phyloP scores from a whole-genome alignment of 2,797 vertebrate species.

The Tinamus major region DNA sequence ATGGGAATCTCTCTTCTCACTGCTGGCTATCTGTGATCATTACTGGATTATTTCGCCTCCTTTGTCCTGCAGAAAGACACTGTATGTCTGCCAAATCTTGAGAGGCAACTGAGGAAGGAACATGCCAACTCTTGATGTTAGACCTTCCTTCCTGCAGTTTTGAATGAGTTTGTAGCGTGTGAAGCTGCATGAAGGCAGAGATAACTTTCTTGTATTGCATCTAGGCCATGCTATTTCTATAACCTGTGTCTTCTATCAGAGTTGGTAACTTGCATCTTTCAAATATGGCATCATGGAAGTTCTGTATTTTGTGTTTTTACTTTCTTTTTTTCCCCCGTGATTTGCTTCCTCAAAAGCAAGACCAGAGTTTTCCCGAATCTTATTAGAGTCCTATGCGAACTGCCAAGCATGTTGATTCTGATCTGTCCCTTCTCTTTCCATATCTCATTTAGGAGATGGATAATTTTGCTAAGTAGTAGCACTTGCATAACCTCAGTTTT shows the following conservation, averaged over 20 bases:
- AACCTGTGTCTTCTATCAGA: not conserved
- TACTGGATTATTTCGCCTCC: not conserved
- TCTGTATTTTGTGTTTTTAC: accelerated
- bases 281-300: accelerated
- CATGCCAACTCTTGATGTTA: accelerated
- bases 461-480: too few species aligned
- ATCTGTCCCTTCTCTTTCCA: accelerated
- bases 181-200: not conserved
- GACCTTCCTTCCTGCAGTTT: not conserved
- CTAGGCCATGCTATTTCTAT: not conserved
- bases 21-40: accelerated
- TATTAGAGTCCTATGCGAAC: not conserved
- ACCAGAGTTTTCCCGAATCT: not conserved
- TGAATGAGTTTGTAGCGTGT: not conserved
- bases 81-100: accelerated
- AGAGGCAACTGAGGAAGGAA: not conserved
- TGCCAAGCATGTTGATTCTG: accelerated
- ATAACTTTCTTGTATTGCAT: accelerated
- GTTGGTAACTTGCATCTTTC: not conserved
- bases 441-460: not conserved
- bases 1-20: not conserved
- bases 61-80: not conserved
- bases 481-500: not conserved
- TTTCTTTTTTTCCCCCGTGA: too few species aligned
- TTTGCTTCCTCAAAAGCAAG: accelerated